phyloP scores from a whole-genome alignment of 2,113 vertebrate species.

The Macquaria ambigua region DNA sequence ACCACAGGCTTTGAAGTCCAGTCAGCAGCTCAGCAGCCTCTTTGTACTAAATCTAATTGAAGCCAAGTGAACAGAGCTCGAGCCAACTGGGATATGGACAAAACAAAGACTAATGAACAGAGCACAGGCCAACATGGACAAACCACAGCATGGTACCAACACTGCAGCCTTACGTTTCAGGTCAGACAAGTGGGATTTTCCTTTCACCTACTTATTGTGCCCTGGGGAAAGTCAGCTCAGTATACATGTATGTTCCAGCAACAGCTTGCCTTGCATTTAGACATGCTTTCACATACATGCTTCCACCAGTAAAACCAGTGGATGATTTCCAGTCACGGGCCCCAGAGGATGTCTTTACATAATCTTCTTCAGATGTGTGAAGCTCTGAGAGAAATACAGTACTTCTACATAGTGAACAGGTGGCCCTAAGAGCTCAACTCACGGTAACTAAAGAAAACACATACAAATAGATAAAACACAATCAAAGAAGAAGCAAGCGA shows the following conservation, averaged over 20 bases:
- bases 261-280: not conserved
- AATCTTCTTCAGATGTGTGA: not conserved
- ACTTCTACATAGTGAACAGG: not conserved
- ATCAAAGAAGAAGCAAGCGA: not conserved
- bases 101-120: constrained; percentile 60
- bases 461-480: not conserved
- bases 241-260: not conserved
- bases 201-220: not conserved
- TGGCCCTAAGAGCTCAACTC: not conserved
- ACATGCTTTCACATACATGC: not conserved
- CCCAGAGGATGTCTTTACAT: not conserved
- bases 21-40: constrained; percentile 35
- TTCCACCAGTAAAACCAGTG: not conserved
- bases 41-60: constrained; percentile 48
- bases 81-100: constrained; percentile 39
- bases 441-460: not conserved
- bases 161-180: constrained; percentile 6
- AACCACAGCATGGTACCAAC: constrained; percentile 50
- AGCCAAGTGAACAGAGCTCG: constrained; percentile 43
- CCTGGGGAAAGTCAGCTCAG: not conserved
- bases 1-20: constrained; percentile 38
- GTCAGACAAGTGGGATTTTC: not conserved
- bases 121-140: constrained; percentile 34
- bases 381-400: not conserved
- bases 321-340: not conserved